Evolutionary conservation across 2,888 invertebrate genomes (phyloP).

Genomic region (Lycia hirtaria): DNA sequence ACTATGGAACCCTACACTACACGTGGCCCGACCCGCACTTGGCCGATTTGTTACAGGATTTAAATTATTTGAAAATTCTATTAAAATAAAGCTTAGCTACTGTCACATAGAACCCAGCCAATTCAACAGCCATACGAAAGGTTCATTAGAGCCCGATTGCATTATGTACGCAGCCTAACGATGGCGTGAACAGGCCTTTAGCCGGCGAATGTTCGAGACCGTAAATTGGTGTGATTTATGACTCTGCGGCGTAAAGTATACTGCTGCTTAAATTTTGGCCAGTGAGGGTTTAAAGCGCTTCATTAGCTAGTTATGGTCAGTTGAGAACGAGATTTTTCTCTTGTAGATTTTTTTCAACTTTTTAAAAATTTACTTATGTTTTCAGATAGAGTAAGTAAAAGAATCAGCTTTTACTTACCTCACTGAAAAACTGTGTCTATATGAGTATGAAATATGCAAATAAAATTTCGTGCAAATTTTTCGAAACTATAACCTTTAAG

Average conservation of each 20-base stretch:
- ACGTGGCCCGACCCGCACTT: too few relatives aligned
- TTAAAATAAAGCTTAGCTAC: constrained; percentile 5
- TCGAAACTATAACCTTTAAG: too few relatives aligned
- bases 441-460: too few relatives aligned
- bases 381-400: too few relatives aligned
- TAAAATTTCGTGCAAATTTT: too few relatives aligned
- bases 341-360: too few relatives aligned
- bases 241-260: constrained; percentile 21
- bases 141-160: constrained; percentile 48
- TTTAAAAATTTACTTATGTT: too few relatives aligned
- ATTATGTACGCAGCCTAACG: constrained; percentile 39
- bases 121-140: constrained; percentile 43
- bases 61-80: too few relatives aligned
- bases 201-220: constrained; percentile 21
- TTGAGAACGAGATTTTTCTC: neutral
- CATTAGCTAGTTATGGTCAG: constrained; percentile 13
- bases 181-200: constrained; percentile 38
- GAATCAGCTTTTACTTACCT: too few relatives aligned
- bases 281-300: constrained; percentile 6
- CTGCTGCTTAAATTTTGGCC: constrained; percentile 30
- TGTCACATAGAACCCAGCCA: constrained; percentile 31
- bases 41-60: too few relatives aligned
- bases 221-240: constrained; percentile 37
- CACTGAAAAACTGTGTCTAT: too few relatives aligned
- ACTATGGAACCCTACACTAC: neutral